phyloP scores from a whole-genome alignment of 1,140 invertebrate species.

The Drosophila guanche region DNA sequence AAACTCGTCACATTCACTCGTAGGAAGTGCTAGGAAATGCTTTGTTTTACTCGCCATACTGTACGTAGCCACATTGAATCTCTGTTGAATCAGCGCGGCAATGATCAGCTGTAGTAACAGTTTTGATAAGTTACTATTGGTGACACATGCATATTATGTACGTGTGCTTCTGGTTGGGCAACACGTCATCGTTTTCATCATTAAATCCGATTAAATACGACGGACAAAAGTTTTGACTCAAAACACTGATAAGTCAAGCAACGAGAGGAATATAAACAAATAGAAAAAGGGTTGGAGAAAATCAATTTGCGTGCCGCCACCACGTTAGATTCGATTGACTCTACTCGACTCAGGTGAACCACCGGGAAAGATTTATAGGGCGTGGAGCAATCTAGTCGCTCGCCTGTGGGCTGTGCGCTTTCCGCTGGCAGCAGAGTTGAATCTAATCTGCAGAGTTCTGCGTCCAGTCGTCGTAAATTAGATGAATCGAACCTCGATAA shows the following conservation, averaged over 20 bases:
- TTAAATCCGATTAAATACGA: conserved; percentile 6
- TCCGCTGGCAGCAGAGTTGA: neutral
- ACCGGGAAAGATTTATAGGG: conserved; percentile 44
- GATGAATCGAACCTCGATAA: conserved; percentile 3
- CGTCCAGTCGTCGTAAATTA: conserved; percentile 22
- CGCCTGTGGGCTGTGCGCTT: neutral
- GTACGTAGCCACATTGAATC: no score
- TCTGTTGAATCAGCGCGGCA: no score
- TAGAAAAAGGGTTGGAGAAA: neutral
- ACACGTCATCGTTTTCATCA: no score
- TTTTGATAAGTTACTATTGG: no score
- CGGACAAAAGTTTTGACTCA: no score
- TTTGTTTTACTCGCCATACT: no score
- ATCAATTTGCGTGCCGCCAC: neutral
- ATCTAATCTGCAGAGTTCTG: conserved; percentile 39
- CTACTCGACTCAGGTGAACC: conserved; percentile 31
- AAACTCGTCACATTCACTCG: no score
- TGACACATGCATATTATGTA: no score
- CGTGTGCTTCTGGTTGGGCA: no score
- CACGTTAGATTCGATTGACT: neutral
- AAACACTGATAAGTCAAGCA: no score
- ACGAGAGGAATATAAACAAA: neutral
- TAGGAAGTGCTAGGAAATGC: no score
- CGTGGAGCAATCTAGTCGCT: neutral
- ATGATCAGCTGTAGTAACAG: no score